Conservation (phyloP, 1,140 invertebrate genomes). For the Eurytemora carolleeae region DNA sequence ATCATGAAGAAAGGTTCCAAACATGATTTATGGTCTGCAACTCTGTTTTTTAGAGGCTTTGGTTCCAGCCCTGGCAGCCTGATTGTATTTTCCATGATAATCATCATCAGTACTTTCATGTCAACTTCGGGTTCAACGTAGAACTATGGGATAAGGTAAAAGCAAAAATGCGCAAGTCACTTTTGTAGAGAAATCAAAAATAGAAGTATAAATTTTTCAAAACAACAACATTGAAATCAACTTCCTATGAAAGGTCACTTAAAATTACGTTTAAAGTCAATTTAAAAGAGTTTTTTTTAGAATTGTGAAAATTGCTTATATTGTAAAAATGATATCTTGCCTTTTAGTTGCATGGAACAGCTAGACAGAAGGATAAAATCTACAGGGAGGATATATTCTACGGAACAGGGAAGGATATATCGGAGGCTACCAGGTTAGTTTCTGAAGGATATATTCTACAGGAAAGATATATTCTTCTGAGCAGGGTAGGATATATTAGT, state of each 20-base stretch:
- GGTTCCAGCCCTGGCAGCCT: slow-evolving; percentile 57
- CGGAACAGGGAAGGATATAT: slow-evolving; percentile 32
- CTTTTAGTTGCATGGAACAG: slow-evolving; percentile 39
- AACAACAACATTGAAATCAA: too few species aligned
- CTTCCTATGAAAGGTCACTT: neutral
- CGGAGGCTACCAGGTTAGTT: slow-evolving; percentile 23
- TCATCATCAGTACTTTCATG: slow-evolving; percentile 54
- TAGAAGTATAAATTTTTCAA: too few species aligned
- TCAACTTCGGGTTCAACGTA: slow-evolving; percentile 51
- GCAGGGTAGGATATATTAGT: neutral
- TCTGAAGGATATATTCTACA: neutral
- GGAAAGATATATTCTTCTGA: neutral
- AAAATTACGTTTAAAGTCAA: neutral
- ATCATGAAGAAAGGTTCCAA: too few species aligned
- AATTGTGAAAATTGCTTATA: neutral
- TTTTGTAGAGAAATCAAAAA: too few species aligned
- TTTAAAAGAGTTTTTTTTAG: neutral
- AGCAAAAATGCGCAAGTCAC: too few species aligned
- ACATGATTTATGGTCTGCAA: too few species aligned
- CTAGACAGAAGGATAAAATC: slow-evolving; percentile 36
- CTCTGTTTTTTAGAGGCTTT: slow-evolving; percentile 33
- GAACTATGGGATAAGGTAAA: slow-evolving; percentile 43
- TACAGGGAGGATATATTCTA: slow-evolving; percentile 45
- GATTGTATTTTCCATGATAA: slow-evolving; percentile 51
- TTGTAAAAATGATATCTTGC: neutral